Conservation (phyloP, 1,140 invertebrate species). For the Caenorhabditis inopinata region DNA sequence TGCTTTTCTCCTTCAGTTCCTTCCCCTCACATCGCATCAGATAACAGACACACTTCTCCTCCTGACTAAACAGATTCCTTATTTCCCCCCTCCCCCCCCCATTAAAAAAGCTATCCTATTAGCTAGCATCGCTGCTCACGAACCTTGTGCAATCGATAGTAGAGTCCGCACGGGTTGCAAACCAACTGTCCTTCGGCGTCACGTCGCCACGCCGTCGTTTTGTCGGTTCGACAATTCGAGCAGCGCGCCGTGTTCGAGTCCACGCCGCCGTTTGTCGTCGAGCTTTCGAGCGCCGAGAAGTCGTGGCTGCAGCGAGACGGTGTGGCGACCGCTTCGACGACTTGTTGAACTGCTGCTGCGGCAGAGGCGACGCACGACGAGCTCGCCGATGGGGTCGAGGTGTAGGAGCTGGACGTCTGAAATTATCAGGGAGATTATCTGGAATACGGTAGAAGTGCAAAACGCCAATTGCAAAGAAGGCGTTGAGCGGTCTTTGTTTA, state of each 20-base stretch:
- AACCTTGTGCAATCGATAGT: slow-evolving; percentile 64
- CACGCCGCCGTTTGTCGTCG: not conserved
- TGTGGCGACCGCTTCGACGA: not conserved
- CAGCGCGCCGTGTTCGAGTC: slow-evolving; percentile 38
- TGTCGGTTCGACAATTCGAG: slow-evolving; percentile 62
- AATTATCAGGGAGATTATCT: too few relatives aligned
- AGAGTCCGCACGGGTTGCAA: slow-evolving; percentile 65
- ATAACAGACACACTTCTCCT: not conserved
- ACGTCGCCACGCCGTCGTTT: slow-evolving; percentile 64
- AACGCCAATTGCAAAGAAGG: too few relatives aligned
- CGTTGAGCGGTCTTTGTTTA: too few relatives aligned
- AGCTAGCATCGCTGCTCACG: not conserved
- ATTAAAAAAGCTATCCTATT: too few relatives aligned
- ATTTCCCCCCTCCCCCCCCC: not conserved
- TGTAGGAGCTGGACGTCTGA: not conserved
- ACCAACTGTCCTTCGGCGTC: slow-evolving; percentile 58
- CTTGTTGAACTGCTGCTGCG: not conserved
- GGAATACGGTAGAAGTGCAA: too few relatives aligned
- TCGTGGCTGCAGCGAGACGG: not conserved
- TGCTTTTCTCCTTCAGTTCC: too few relatives aligned
- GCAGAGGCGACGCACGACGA: too few relatives aligned
- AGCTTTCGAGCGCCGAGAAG: not conserved
- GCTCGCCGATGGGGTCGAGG: not conserved
- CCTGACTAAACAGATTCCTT: too few relatives aligned
- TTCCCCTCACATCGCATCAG: not conserved